Evolutionary conservation across 1,140 invertebrate genomes (phyloP).

Genomic region (Drosophila quadrilineata): DNA sequence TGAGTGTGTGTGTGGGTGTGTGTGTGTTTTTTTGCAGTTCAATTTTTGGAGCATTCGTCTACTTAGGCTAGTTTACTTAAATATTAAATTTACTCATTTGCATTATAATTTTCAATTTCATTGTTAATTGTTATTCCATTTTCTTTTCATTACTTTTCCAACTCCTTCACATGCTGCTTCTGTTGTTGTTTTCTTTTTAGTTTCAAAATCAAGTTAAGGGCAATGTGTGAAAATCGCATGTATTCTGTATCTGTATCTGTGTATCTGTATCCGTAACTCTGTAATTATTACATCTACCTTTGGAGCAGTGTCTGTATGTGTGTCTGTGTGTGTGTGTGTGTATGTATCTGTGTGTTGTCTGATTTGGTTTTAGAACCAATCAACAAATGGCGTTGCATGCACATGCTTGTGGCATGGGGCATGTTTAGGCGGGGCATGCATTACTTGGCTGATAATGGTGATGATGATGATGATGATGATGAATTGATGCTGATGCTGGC

Average conservation of each 20-base stretch:
- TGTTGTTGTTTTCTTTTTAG: constrained; percentile 26
- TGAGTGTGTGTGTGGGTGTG: constrained; percentile 8
- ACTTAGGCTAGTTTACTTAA: constrained; percentile 76
- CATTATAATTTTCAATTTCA: too few relatives aligned
- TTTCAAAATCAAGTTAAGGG: constrained; percentile 46
- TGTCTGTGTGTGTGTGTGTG: constrained; percentile 18
- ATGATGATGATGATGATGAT: too few relatives aligned
- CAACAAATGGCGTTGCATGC: constrained; percentile 32
- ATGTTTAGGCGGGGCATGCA: constrained; percentile 39
- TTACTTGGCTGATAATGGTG: constrained; percentile 20
- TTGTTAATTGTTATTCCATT: constrained; percentile 38
- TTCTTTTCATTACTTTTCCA: constrained; percentile 22
- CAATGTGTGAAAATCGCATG: constrained; percentile 58
- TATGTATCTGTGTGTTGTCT: constrained; percentile 8
- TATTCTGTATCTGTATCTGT: constrained; percentile 3
- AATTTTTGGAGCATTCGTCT: constrained; percentile 76
- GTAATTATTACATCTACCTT: constrained; percentile 75
- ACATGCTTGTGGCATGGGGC: constrained; percentile 22
- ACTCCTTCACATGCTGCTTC: too few relatives aligned
- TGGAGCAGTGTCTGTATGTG: constrained; percentile 60
- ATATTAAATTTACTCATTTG: too few relatives aligned
- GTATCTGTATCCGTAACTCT: constrained; percentile 33
- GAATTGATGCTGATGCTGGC: constrained; percentile 16
- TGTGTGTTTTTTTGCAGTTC: constrained; percentile 47
- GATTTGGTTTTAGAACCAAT: constrained; percentile 9